These are phyloP conservation scores for Xenopus laevis DNA, from an alignment of 2,113 vertebrate genomes.

Conservation along the genomic window DNA sequence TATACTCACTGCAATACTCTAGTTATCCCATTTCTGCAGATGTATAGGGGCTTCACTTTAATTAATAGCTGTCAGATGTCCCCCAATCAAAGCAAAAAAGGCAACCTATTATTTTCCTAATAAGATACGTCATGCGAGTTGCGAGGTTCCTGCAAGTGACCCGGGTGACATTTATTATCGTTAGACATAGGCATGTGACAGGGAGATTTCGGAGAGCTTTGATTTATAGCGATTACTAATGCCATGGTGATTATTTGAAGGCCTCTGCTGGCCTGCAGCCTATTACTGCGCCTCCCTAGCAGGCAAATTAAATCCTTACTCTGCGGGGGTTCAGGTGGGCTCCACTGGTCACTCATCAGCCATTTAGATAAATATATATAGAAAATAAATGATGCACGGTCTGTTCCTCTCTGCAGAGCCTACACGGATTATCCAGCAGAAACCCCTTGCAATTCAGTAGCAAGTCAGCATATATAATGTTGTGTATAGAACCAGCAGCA, in stretches of 20 bases:
- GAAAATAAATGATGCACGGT: too few species aligned
- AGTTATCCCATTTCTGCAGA: too few species aligned
- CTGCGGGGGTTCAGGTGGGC: too few species aligned
- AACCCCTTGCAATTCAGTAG: too few species aligned
- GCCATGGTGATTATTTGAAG: conserved; percentile 3
- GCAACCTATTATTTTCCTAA: conserved; percentile 38
- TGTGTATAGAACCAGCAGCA: too few species aligned
- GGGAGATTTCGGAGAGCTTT: neutral
- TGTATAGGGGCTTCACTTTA: neutral
- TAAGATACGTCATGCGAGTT: conserved; percentile 23
- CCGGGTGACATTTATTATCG: conserved; percentile 10
- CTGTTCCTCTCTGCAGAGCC: too few species aligned
- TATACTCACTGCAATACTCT: too few species aligned
- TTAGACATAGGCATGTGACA: conserved; percentile 2
- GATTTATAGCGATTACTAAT: conserved; percentile 2
- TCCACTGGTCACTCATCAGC: too few species aligned
- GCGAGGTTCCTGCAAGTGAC: conserved; percentile 21
- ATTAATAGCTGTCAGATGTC: conserved; percentile 26
- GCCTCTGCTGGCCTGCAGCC: neutral
- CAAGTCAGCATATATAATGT: too few species aligned
- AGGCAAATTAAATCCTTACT: too few species aligned
- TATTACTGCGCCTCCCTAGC: neutral
- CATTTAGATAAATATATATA: too few species aligned
- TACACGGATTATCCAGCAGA: too few species aligned
- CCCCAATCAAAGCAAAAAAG: conserved; percentile 25